A percentile compares a stretch with the other conserved stretches of the same genome.
These are phyloP conservation scores for Myripristis jacobus DNA, from an alignment of 2,797 vertebrate genomes.

Conservation along the genomic window DNA sequence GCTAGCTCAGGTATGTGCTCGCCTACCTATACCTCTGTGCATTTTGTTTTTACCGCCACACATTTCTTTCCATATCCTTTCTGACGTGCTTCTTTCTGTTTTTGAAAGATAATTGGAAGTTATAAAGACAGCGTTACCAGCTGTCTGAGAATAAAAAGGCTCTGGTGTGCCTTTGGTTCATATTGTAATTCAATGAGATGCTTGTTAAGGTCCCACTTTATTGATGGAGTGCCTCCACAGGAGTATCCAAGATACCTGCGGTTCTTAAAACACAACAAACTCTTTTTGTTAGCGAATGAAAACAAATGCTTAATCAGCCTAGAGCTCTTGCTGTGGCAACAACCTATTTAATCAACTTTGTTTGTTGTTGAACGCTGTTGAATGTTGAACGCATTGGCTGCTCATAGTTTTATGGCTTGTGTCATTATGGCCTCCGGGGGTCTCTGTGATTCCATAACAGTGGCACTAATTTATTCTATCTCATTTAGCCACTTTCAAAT, in stretches of 20 bases:
- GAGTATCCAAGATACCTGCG: conserved; percentile 54
- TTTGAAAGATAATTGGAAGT: not conserved
- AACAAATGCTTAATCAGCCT: conserved; percentile 71
- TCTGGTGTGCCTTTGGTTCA: conserved; percentile 23
- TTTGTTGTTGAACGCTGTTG: conserved; percentile 58
- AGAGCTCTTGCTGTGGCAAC: conserved; percentile 43
- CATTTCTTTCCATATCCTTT: not conserved
- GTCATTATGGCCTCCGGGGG: conserved; percentile 54
- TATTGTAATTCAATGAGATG: conserved; percentile 45
- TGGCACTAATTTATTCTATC: conserved; percentile 57
- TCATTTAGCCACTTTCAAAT: conserved; percentile 45
- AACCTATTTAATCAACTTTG: conserved; percentile 69
- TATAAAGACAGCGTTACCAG: conserved; percentile 2
- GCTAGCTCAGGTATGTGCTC: not conserved
- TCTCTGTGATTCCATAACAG: conserved; percentile 39
- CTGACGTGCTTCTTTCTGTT: not conserved
- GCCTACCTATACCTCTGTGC: not conserved
- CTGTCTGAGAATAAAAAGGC: not conserved
- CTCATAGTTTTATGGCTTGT: conserved; percentile 56
- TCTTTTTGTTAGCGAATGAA: conserved; percentile 50
- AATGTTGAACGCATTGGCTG: conserved; percentile 54
- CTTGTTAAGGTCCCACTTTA: conserved; percentile 43
- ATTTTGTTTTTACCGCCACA: not conserved
- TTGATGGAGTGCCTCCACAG: conserved; percentile 63
- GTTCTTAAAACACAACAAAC: conserved; percentile 57